These are phyloP conservation scores for Girardinichthys multiradiatus DNA, from an alignment of 2,113 vertebrate species.

Conservation along the genomic window DNA sequence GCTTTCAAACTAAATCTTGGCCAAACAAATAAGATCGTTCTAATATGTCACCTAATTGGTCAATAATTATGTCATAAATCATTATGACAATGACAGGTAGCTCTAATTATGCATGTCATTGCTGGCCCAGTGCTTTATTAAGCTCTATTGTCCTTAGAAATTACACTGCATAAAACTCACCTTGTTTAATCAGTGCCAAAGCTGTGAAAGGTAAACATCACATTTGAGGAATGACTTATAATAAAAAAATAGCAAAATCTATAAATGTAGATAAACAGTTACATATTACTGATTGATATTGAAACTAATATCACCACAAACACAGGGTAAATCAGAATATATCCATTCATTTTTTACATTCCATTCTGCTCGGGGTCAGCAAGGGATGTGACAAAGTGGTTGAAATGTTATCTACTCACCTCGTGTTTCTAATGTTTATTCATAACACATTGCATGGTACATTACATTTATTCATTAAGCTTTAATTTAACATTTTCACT, in stretches of 20 bases:
- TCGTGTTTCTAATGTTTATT: not conserved
- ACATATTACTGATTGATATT: not conserved
- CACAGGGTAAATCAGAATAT: not conserved
- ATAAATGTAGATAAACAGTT: not conserved
- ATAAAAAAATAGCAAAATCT: not conserved
- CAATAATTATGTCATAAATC: conserved; percentile 92
- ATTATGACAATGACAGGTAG: conserved; percentile 84
- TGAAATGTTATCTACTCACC: not conserved
- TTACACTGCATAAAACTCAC: conserved; percentile 49
- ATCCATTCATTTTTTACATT: not conserved
- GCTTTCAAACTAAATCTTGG: conserved; percentile 25
- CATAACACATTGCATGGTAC: not conserved
- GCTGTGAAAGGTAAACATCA: not conserved
- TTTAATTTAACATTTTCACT: not conserved
- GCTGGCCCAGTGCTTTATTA: conserved; percentile 60
- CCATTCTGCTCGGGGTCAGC: not conserved
- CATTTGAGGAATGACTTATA: not conserved
- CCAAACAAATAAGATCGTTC: conserved; percentile 61
- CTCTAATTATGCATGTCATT: conserved; percentile 78
- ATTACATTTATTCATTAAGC: not conserved
- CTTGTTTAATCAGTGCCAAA: conserved; percentile 43
- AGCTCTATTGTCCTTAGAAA: conserved; percentile 56
- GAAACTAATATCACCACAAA: not conserved
- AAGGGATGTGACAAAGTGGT: not conserved
- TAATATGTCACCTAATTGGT: conserved; percentile 86